phyloP scores from a whole-genome alignment of 2,888 invertebrate genomes.

The Odontomyia ornata region DNA sequence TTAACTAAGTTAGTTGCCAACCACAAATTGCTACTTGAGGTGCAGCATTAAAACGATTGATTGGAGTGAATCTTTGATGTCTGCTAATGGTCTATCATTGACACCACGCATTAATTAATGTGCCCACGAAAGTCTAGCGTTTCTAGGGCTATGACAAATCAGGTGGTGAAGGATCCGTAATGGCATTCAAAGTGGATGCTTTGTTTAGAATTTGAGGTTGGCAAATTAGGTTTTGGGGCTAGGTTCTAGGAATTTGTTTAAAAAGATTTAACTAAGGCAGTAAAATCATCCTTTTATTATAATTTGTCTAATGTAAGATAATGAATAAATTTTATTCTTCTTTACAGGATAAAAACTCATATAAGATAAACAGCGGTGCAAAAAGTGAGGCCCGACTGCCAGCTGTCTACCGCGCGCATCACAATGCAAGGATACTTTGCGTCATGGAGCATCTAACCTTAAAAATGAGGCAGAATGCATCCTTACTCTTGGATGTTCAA shows the following conservation, averaged over 20 bases:
- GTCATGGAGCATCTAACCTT: slow-evolving; percentile 75
- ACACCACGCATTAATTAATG: slow-evolving; percentile 41
- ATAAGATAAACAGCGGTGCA: slow-evolving; percentile 66
- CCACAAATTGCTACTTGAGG: slow-evolving; percentile 49
- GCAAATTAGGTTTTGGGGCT: background rate
- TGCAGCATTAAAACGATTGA: slow-evolving; percentile 42
- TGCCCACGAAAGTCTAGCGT: background rate
- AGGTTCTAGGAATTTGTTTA: background rate
- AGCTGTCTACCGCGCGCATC: slow-evolving; percentile 82
- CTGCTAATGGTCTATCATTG: slow-evolving; percentile 35
- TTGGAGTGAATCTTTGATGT: slow-evolving; percentile 25
- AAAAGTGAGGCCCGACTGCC: slow-evolving; percentile 74
- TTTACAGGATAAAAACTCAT: slow-evolving; percentile 60
- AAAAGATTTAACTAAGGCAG: background rate
- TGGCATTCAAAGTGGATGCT: background rate
- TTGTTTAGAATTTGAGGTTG: background rate
- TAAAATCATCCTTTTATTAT: background rate
- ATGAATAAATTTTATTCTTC: slow-evolving; percentile 13
- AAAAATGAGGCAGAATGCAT: slow-evolving; percentile 64
- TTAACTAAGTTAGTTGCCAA: slow-evolving; percentile 43
- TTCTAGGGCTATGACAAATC: background rate
- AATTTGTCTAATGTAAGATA: too few species aligned
- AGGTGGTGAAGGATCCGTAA: background rate
- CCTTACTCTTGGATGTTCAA: slow-evolving; percentile 63
- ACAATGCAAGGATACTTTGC: slow-evolving; percentile 86